Conservation (phyloP, 2,888 invertebrate genomes). For the Plutella xylostella region DNA sequence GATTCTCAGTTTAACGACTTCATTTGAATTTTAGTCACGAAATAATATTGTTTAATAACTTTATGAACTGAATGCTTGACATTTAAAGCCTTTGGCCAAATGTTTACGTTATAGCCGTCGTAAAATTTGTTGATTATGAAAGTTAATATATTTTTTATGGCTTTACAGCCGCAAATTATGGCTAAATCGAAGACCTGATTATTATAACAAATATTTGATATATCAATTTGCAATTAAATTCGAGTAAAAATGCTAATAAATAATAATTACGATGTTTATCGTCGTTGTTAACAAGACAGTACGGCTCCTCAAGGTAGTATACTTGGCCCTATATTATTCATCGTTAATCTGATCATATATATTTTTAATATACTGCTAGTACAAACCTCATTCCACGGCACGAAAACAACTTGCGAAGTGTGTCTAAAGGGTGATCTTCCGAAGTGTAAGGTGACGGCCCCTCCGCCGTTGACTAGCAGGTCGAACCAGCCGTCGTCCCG, state of each 20-base stretch:
- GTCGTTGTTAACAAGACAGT: too few relatives aligned
- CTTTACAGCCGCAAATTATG: too few relatives aligned
- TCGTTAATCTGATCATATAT: too few relatives aligned
- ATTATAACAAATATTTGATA: too few relatives aligned
- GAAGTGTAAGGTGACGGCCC: slow-evolving; percentile 94
- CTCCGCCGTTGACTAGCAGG: slow-evolving; percentile 98
- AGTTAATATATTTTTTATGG: neutral
- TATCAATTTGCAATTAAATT: too few relatives aligned
- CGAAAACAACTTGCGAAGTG: slow-evolving; percentile 88
- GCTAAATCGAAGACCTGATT: too few relatives aligned
- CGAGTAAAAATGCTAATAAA: too few relatives aligned
- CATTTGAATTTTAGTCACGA: neutral
- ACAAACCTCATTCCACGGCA: slow-evolving; percentile 94
- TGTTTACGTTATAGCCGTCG: neutral
- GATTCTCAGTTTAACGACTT: neutral
- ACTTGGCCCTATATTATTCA: too few relatives aligned
- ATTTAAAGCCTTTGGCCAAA: neutral
- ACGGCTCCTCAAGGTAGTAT: too few relatives aligned
- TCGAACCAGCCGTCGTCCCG: slow-evolving; percentile 97
- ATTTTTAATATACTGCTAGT: too few relatives aligned
- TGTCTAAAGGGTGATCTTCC: slow-evolving; percentile 92
- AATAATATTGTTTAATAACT: neutral
- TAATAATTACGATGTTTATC: too few relatives aligned
- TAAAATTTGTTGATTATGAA: neutral
- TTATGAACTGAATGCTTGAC: neutral